Evolutionary conservation across 2,113 vertebrate genomes (phyloP).

Genomic region (Stigmatopora argus): DNA sequence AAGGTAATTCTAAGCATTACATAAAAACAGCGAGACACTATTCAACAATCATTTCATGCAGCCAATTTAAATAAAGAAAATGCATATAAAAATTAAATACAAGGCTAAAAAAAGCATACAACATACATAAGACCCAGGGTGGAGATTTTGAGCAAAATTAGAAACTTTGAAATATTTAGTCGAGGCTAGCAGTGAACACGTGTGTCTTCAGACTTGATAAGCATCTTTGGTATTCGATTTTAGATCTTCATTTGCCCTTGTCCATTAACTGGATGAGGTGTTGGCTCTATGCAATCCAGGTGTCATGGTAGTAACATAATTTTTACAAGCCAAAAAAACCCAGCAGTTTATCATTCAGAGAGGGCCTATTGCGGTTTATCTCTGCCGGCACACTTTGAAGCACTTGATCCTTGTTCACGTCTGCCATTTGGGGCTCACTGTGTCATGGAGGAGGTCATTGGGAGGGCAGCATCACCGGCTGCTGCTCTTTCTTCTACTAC

Average conservation of each 20-base stretch:
- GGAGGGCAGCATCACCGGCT: constrained; percentile 50
- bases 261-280: constrained; percentile 16
- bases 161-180: too few relatives aligned
- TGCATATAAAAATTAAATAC: too few relatives aligned
- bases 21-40: too few relatives aligned
- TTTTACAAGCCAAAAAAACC: constrained; percentile 32
- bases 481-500: constrained; percentile 27
- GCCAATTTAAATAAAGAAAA: too few relatives aligned
- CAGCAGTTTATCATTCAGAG: constrained; percentile 50
- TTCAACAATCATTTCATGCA: too few relatives aligned
- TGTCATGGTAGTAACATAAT: constrained; percentile 50
- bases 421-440: constrained; percentile 62
- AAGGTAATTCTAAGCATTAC: too few relatives aligned
- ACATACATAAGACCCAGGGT: too few relatives aligned
- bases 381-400: constrained; percentile 63
- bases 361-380: constrained; percentile 59
- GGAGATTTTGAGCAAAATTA: too few relatives aligned
- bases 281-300: constrained; percentile 39
- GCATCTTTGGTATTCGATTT: not conserved
- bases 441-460: constrained; percentile 64
- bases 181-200: too few relatives aligned
- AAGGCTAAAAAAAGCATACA: too few relatives aligned
- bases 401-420: constrained; percentile 62
- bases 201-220: not conserved
- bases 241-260: not conserved